These are phyloP conservation scores for Myopa tessellatipennis DNA, from an alignment of 2,888 invertebrate genomes.

Conservation along the genomic window DNA sequence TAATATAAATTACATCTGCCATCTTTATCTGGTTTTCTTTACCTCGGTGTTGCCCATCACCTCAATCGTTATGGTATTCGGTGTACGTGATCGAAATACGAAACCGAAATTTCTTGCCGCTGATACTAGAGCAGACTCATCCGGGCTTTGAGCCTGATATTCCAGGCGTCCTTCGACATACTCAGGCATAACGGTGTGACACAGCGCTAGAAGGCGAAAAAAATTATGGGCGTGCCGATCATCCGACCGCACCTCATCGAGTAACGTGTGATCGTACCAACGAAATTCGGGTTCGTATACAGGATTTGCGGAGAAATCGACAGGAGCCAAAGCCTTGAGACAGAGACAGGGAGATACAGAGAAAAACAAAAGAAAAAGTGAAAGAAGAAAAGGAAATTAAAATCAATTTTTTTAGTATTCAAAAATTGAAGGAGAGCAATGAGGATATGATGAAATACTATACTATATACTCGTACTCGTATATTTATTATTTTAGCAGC, in stretches of 20 bases:
- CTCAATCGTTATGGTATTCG: slow-evolving; percentile 92
- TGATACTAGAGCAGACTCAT: slow-evolving; percentile 96
- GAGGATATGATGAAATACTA: not conserved
- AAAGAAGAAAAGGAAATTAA: slow-evolving; percentile 19
- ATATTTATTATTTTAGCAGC: too few species aligned
- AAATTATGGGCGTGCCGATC: slow-evolving; percentile 85
- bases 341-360: not conserved
- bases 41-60: slow-evolving; percentile 83
- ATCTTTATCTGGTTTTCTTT: slow-evolving; percentile 42
- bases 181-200: slow-evolving; percentile 99
- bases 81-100: slow-evolving; percentile 93
- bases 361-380: not conserved
- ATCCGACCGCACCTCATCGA: slow-evolving; percentile 83
- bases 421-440: not conserved
- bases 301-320: slow-evolving; percentile 96
- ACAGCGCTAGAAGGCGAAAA: slow-evolving; percentile 92
- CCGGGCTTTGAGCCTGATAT: slow-evolving; percentile 93
- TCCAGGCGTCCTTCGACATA: slow-evolving; percentile 79
- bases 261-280: slow-evolving; percentile 89
- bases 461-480: not conserved
- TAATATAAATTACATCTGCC: too few species aligned
- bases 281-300: slow-evolving; percentile 92
- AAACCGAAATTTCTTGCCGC: slow-evolving; percentile 99
- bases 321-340: slow-evolving; percentile 78
- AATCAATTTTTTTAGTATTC: not conserved